Base-by-base conservation (phyloP, 1,140 invertebrate species). In the Cyphomyrmex costatus region DNA sequence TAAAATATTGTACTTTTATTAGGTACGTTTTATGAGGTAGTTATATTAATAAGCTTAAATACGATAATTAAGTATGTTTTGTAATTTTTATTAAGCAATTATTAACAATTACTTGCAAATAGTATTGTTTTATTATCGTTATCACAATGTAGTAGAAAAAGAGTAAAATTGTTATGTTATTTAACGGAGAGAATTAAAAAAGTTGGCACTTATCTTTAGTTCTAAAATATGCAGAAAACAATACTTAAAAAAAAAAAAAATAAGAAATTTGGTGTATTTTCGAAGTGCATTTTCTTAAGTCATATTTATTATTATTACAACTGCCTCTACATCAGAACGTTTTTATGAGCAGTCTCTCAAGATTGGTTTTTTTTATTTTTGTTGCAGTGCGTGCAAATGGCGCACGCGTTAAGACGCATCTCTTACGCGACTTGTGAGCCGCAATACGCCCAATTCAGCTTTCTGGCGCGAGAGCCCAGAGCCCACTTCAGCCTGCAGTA, bases 341-440 rank as follows among this genome's bases (percentile, higher is more conserved):
- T 70, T 1, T n/a, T 8, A 46, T 0, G 5, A 36, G 14, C 4
- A 21, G 16, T 77, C 36, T 19, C 30, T 27, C 10, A 58, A 58
- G n/a, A 53, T 19, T 60, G 3, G 16, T 19, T 58, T 10, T 0
- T 8, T 42, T 80, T 51, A 82, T 85, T 92, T 68, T 87, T 82
- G 86, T 97, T 96, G 12, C 96, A 98, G 97, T 97, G 96, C 94
- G 97, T 98, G 94, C 97, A 97, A 95, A 98, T 98, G 98, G 97
- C 97, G 86, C 98, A 98, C 95, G 97, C 97, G 92, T 95, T 98
- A 91, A 97, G 97, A 90, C 96, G 98, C 93, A 98, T 98, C 92
- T 98, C 97, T 87, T 98, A 98, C 95, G 98, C 98, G 88, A 98
- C 97, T 86, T 98, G 98, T 97, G 97, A 98, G 94, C 96, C 97